A percentile compares a stretch with the other conserved stretches of the same genome.
Conservation (phyloP, 2,888 invertebrate species). For the Ferrisia virgata region DNA sequence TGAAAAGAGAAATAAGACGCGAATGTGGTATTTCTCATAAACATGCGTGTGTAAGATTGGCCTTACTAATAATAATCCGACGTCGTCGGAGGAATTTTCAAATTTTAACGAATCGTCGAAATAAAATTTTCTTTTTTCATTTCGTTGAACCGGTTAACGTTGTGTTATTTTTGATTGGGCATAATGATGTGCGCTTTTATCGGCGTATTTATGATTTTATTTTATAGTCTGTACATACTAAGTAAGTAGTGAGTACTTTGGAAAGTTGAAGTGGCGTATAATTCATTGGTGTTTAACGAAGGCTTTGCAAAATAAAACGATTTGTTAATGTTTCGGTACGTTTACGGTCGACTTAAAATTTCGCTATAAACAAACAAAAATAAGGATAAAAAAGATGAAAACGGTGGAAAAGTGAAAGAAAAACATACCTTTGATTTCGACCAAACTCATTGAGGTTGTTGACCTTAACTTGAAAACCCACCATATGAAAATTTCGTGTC, state of each 20-base stretch:
- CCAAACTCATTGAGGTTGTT: too few relatives aligned
- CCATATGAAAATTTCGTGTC: too few relatives aligned
- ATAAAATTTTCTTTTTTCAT: background rate
- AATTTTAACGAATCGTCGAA: background rate
- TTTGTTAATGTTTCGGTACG: background rate
- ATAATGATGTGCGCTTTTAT: background rate
- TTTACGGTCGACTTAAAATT: background rate
- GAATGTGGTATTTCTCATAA: background rate
- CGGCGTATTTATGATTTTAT: background rate
- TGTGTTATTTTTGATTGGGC: background rate
- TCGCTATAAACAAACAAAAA: background rate
- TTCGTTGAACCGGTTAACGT: background rate
- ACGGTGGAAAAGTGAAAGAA: too few relatives aligned
- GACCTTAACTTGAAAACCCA: too few relatives aligned
- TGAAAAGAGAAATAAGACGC: background rate
- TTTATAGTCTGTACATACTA: background rate
- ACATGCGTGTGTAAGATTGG: background rate
- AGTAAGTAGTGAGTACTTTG: background rate
- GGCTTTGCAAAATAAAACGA: background rate
- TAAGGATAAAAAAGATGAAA: background rate
- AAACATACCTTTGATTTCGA: too few relatives aligned
- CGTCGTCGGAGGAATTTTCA: background rate
- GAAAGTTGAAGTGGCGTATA: background rate
- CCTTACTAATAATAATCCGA: background rate
- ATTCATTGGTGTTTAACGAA: background rate